Evolutionary conservation across 2,797 vertebrate genomes (phyloP).

Genomic region (Perodicticus potto): DNA sequence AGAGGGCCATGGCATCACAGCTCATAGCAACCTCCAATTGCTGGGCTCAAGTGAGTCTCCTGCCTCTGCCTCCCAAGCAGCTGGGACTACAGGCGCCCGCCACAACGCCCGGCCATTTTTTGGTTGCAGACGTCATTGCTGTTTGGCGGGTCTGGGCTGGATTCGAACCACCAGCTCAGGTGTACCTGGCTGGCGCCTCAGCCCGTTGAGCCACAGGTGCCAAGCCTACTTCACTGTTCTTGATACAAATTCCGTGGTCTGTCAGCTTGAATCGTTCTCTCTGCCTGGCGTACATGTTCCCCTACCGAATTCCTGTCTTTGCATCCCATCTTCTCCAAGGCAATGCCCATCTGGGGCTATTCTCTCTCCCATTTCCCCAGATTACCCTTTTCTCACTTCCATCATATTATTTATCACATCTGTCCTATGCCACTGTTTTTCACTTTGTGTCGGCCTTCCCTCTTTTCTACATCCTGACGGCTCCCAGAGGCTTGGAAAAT

Average conservation of each 20-base stretch:
- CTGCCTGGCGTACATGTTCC: background rate
- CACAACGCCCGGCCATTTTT: too few relatives aligned
- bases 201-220: too few relatives aligned
- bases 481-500: background rate
- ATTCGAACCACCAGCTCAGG: too few relatives aligned
- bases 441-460: background rate
- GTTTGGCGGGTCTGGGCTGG: too few relatives aligned
- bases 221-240: background rate
- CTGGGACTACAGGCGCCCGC: too few relatives aligned
- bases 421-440: background rate
- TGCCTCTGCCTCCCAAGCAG: too few relatives aligned
- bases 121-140: too few relatives aligned
- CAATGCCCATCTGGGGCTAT: background rate
- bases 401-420: background rate
- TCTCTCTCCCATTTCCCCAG: background rate
- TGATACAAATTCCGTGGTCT: background rate
- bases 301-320: background rate
- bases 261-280: background rate
- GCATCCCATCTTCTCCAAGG: background rate
- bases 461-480: background rate
- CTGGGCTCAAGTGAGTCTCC: too few relatives aligned
- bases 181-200: too few relatives aligned
- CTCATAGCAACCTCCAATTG: too few relatives aligned
- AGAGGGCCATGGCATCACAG: too few relatives aligned
- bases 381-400: background rate